These are phyloP conservation scores for Protodeltote pygarga DNA, from an alignment of 2,888 invertebrate species.

Conservation along the genomic window DNA sequence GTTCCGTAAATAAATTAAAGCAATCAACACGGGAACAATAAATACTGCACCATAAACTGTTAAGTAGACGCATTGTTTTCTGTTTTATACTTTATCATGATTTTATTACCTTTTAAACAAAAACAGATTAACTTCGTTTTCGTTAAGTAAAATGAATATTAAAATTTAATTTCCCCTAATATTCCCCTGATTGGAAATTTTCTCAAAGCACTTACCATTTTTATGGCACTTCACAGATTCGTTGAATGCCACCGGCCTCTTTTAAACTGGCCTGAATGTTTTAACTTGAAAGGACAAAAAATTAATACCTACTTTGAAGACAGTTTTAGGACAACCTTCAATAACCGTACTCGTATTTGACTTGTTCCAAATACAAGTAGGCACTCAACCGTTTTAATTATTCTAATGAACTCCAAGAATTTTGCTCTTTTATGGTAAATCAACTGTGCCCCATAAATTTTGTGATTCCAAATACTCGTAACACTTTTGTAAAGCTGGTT, in stretches of 20 bases:
- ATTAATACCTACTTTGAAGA: constrained; percentile 25
- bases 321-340: constrained; percentile 31
- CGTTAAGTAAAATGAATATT: constrained; percentile 31
- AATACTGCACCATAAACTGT: constrained; percentile 23
- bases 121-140: constrained; percentile 22
- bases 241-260: constrained; percentile 34
- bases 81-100: constrained; percentile 3
- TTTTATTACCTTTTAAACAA: constrained; percentile 17
- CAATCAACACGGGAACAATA: constrained; percentile 23
- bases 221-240: constrained; percentile 45
- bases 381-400: constrained; percentile 32
- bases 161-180: constrained; percentile 39
- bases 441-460: constrained; percentile 9
- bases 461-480: constrained; percentile 13
- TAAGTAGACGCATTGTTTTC: constrained; percentile 13
- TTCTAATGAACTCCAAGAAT: constrained; percentile 27
- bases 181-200: constrained; percentile 27
- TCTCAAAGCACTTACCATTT: constrained; percentile 45
- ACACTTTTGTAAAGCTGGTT: constrained; percentile 12
- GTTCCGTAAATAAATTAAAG: constrained; percentile 30
- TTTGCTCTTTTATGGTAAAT: constrained; percentile 24
- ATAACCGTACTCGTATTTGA: constrained; percentile 30
- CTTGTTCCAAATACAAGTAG: constrained; percentile 38
- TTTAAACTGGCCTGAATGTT: constrained; percentile 51
- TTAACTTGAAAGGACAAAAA: constrained; percentile 37